phyloP scores from a whole-genome alignment of 2,888 invertebrate genomes.

The Drosophila kokeensis region DNA sequence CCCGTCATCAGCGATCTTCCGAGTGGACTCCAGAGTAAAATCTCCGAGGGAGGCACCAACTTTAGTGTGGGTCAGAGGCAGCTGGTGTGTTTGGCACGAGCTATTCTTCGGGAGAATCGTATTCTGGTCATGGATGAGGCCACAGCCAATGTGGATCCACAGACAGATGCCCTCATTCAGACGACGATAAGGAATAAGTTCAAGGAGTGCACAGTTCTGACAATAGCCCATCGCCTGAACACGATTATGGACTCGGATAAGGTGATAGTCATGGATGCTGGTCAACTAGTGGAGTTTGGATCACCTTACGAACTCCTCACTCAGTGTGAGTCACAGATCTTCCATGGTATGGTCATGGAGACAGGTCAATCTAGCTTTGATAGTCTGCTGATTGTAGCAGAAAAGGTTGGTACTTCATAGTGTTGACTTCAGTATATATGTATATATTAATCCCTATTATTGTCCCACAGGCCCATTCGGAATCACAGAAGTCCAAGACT shows the following conservation, averaged over 20 bases:
- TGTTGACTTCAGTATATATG: no score
- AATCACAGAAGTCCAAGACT: slow-evolving; percentile 52
- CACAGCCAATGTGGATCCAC: slow-evolving; percentile 96
- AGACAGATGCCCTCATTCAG: slow-evolving; percentile 94
- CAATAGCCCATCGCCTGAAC: slow-evolving; percentile 95
- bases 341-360: slow-evolving; percentile 87
- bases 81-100: slow-evolving; percentile 94
- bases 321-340: slow-evolving; percentile 85
- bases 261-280: slow-evolving; percentile 90
- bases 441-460: background rate
- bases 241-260: slow-evolving; percentile 89
- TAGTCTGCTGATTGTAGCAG: slow-evolving; percentile 87
- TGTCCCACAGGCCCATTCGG: slow-evolving; percentile 44
- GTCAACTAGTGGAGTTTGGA: slow-evolving; percentile 89
- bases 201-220: slow-evolving; percentile 92
- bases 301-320: slow-evolving; percentile 87
- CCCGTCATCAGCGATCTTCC: slow-evolving; percentile 88
- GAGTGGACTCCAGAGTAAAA: slow-evolving; percentile 89
- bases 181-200: slow-evolving; percentile 92
- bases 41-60: slow-evolving; percentile 92
- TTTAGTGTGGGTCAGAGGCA: slow-evolving; percentile 96
- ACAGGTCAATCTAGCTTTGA: slow-evolving; percentile 89
- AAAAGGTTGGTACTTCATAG: slow-evolving; percentile 82
- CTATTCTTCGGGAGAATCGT: slow-evolving; percentile 93
- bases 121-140: slow-evolving; percentile 96